Evolutionary conservation across 2,888 invertebrate species (phyloP), one percentile per base, ranked within the genome.

Genomic region (Octonoba sinensis): DNA sequence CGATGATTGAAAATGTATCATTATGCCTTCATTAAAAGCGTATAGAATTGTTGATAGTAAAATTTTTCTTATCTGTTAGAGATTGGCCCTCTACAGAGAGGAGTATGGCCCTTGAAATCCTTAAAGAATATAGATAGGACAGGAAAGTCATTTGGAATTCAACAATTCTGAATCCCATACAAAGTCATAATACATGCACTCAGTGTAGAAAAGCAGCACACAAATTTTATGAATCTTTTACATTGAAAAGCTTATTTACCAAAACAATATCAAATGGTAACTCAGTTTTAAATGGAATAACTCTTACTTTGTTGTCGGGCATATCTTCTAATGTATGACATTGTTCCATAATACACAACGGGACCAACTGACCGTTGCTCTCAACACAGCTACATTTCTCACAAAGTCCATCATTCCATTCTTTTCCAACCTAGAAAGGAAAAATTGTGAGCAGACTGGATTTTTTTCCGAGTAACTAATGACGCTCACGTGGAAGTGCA

Each of bases 391-490:
- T 88, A 86, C 94, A 94, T 51, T 90, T 89, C 51, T 92, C 91
- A 86, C 94, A 94, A 20, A 92, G 92, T 0, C 93, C 93, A 87
- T 94, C 93, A 82, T 89, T 87, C 94, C 94, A 94, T 0, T 88
- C 90, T 1, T 91, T 90, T n/a, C 92, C 91, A 54, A 90, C 84
- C 92, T 92, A 85, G 0, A 59, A 59, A 76, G 22, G 71, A 66
- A 75, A 44, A 47, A 1, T 0, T 20, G 18, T 16, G 11, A 1
- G 16, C 15, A 27, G 13, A 64, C 18, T n/a, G 15, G 44, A 65
- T 20, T 20, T 20, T 60, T 59, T 36, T 47, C 46, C 24, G 46
- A 62, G 49, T 24, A 49, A 16, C 49, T n/a, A 54, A 36, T 20
- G 16, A 56, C 56, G 27, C 22, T 70, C 24, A n/a, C n/a, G n/a